A percentile compares a stretch with the other conserved stretches of the same genome.
phyloP scores from a whole-genome alignment of 2,888 invertebrate genomes.

The Andrena haemorrhoa region DNA sequence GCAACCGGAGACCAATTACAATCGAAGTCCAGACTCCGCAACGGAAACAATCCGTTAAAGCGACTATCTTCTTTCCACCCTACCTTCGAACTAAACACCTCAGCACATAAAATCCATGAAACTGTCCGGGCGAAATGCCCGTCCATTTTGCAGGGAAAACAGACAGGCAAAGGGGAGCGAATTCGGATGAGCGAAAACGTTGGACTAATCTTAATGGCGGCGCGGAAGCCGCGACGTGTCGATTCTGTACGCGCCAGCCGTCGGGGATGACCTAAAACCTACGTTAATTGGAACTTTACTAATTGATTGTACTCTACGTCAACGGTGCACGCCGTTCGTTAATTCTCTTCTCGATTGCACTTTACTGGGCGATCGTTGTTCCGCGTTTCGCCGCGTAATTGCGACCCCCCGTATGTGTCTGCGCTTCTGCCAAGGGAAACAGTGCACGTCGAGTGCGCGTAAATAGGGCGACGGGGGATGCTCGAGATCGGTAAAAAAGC shows the following conservation, averaged over 20 bases:
- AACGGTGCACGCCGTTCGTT: slow-evolving; percentile 78
- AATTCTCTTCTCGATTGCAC: slow-evolving; percentile 73
- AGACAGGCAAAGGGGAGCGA: not conserved
- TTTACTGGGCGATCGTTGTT: slow-evolving; percentile 69
- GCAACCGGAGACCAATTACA: no score
- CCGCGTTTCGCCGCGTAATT: slow-evolving; percentile 67
- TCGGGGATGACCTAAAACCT: slow-evolving; percentile 69
- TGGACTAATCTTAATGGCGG: slow-evolving; percentile 46
- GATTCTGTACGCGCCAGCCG: slow-evolving; percentile 52
- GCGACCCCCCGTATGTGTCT: slow-evolving; percentile 58
- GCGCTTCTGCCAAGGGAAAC: slow-evolving; percentile 36
- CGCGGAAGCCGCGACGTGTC: slow-evolving; percentile 36
- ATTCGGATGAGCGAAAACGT: slow-evolving; percentile 7
- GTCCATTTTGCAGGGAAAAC: not conserved
- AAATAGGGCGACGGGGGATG: slow-evolving; percentile 30
- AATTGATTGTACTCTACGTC: slow-evolving; percentile 83
- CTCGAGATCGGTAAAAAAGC: slow-evolving; percentile 18
- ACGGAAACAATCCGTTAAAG: no score
- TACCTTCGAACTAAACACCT: not conserved
- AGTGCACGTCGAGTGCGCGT: slow-evolving; percentile 33
- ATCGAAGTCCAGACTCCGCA: no score
- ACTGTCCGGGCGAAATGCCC: not conserved
- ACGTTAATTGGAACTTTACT: slow-evolving; percentile 80
- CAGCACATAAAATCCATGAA: not conserved
- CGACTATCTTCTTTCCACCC: no score